A percentile compares a stretch with the other conserved stretches of the same genome.
phyloP scores from a whole-genome alignment of 2,888 invertebrate genomes.

The Julus scandinavius region DNA sequence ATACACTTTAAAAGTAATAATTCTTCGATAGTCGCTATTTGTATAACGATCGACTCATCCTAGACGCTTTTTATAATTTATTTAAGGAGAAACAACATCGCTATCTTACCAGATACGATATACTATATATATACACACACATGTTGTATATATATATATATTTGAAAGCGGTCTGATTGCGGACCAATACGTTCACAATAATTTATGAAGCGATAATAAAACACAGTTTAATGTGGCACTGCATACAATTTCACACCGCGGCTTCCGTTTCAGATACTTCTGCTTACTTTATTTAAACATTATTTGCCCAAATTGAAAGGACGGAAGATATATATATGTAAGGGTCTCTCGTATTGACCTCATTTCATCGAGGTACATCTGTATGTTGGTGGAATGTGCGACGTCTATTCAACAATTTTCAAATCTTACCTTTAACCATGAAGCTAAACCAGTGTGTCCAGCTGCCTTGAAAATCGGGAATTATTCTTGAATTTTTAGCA shows the following conservation, averaged over 20 bases:
- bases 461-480: too few species aligned
- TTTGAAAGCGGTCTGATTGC: background rate
- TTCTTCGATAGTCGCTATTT: constrained; percentile 12
- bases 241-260: background rate
- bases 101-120: background rate
- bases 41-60: background rate
- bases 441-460: too few species aligned
- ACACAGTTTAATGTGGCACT: background rate
- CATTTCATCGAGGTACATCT: background rate
- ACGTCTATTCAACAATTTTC: too few species aligned
- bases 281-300: background rate
- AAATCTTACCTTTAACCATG: too few species aligned
- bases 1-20: background rate
- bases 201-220: constrained; percentile 28
- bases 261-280: background rate
- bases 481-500: too few species aligned
- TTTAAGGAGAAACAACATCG: background rate
- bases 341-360: background rate
- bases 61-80: background rate
- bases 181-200: background rate
- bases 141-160: too few species aligned
- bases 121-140: too few species aligned
- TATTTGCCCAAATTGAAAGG: background rate
- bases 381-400: too few species aligned
- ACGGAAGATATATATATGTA: background rate